Evolutionary conservation across 2,113 vertebrate genomes (phyloP).

Genomic region (Rhinogobius similis): DNA sequence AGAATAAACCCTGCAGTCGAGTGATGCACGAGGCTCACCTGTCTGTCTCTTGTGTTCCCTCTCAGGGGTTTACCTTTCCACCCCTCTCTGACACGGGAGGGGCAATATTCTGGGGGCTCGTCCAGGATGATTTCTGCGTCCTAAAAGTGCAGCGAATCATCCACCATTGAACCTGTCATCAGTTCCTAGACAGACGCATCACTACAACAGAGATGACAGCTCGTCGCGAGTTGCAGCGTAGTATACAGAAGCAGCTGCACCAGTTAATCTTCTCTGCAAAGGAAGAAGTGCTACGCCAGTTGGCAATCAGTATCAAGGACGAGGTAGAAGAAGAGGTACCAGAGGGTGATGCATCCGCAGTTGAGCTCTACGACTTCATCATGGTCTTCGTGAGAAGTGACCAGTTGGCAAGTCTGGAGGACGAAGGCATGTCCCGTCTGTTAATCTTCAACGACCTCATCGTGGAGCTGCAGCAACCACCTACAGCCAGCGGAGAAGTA

Average conservation of each 20-base stretch:
- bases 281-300: not conserved
- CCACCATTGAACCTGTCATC: slow-evolving; percentile 10
- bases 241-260: not conserved
- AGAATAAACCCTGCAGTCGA: too few relatives aligned
- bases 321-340: slow-evolving; percentile 4
- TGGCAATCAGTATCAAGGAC: not conserved
- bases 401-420: not conserved
- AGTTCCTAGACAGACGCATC: slow-evolving; percentile 22
- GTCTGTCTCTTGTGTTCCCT: too few relatives aligned
- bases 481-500: not conserved
- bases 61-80: too few relatives aligned
- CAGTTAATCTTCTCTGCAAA: not conserved
- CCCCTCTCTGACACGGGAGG: too few relatives aligned
- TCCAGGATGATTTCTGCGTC: too few relatives aligned
- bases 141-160: too few relatives aligned
- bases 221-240: not conserved
- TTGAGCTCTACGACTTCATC: slow-evolving; percentile 16
- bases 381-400: not conserved
- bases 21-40: too few relatives aligned
- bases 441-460: slow-evolving; percentile 4
- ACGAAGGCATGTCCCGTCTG: not conserved
- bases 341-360: not conserved
- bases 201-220: slow-evolving; percentile 11
- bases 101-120: too few relatives aligned
- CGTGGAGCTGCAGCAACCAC: not conserved